Evolutionary conservation across 2,888 invertebrate genomes (phyloP), one percentile per base, ranked within the genome.

Genomic region (Torymus auratus): DNA sequence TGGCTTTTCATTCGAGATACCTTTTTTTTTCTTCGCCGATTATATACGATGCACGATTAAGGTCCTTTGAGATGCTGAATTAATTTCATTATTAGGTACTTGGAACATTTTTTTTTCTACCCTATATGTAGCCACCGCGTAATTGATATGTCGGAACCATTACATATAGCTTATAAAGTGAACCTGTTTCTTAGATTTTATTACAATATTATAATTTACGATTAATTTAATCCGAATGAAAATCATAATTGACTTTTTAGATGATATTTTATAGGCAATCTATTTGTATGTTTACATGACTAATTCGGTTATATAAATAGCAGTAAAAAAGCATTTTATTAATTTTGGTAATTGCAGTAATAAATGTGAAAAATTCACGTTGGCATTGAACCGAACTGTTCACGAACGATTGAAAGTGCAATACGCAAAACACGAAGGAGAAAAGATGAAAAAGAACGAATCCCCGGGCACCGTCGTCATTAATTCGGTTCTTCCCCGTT

Each of bases 401-500:
- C 20, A 62, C 17, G 41, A 55, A 73, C 41, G 41, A 41, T 41
- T 41, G 41, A 10, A 41, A 41, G 41, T 41, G 41, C 41, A 41
- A 7, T 7, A 7, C 41, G 41, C 41, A 41, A 41, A 41, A 41
- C 5, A 7, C 7, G 56, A 55, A 56, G 50, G 52, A 41, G 52
- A 72, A 67, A 78, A 53, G 64, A 55, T 41, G 41, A 20, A 41
- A 41, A 23, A 78, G 67, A 78, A 53, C 53, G 68, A 60, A 72
- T 71, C 55, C 71, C 72, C 62, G 60, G 50, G 65, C 65, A 50
- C 17, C 68, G 58, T 69, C 70, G 80, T 80, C 80, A 72, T 80
- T 80, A 80, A 80, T 76, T 72, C 68, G 69, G 69, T 67, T 65
- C 62, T 62, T 71, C 60, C 62, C 17, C 52, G 52, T 64, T 81